These are phyloP conservation scores for Nasonia oneida DNA, from an alignment of 2,888 invertebrate genomes.

Conservation along the genomic window DNA sequence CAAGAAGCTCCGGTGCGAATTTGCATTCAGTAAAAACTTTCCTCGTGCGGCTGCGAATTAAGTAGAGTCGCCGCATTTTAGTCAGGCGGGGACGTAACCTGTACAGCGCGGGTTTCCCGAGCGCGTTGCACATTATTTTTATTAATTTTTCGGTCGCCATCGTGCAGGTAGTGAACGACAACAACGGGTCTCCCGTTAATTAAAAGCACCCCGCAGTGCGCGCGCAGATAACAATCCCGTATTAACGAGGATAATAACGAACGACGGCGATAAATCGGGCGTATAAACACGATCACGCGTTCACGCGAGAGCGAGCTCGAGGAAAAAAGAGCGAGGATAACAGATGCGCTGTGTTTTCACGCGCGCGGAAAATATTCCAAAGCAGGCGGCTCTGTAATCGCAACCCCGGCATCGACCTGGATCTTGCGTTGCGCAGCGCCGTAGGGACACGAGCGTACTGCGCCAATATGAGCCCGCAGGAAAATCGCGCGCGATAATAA, in stretches of 20 bases:
- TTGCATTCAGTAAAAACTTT: conserved; percentile 6
- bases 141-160: neutral
- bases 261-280: conserved; percentile 31
- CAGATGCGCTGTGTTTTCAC: neutral
- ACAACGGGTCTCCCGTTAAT: neutral
- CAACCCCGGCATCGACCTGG: neutral
- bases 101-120: neutral
- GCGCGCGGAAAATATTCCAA: neutral
- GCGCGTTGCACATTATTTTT: neutral
- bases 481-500: conserved; percentile 43
- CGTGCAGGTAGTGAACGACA: neutral
- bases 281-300: neutral
- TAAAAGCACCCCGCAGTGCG: neutral
- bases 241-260: conserved; percentile 39
- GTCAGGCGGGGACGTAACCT: neutral
- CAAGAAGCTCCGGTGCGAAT: neutral
- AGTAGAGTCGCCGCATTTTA: neutral
- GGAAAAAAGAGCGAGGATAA: neutral
- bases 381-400: neutral
- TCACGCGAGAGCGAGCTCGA: neutral
- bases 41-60: neutral
- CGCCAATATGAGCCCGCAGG: neutral
- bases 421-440: neutral
- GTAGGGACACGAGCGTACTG: neutral
- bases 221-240: neutral